phyloP scores from a whole-genome alignment of 2,797 vertebrate genomes.

The Gymnothorax javanicus region DNA sequence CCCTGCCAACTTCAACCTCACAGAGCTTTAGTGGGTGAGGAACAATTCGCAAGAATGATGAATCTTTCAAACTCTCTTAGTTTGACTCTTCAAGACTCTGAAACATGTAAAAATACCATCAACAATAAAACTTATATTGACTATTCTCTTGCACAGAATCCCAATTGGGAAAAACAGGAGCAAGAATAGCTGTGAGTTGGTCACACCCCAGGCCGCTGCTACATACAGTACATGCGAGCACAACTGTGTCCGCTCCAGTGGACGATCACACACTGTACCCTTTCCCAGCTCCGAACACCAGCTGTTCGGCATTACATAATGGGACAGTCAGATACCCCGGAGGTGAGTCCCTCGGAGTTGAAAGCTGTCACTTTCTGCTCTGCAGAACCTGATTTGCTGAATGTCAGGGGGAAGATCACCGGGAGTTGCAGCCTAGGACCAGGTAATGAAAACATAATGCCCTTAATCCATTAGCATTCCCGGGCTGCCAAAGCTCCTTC shows the following conservation, averaged over 20 bases:
- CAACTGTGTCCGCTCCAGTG: constrained; percentile 3
- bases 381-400: neutral
- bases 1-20: neutral
- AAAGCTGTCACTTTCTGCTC: neutral
- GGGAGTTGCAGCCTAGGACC: neutral
- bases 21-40: neutral
- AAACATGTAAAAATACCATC: neutral
- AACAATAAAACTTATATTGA: neutral
- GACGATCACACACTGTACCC: neutral
- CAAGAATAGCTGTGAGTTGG: neutral
- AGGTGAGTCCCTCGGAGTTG: neutral
- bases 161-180: neutral
- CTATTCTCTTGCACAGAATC: neutral
- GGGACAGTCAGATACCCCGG: neutral
- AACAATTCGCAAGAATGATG: neutral
- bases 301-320: constrained; percentile 8
- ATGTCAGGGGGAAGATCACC: neutral
- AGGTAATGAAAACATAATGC: neutral
- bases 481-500: neutral
- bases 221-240: constrained; percentile 10
- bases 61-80: neutral
- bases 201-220: neutral
- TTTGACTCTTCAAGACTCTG: neutral
- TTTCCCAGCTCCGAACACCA: neutral
- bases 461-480: neutral